These are phyloP conservation scores for Pseudocheirus occidentalis DNA, from an alignment of 2,797 vertebrate species.

Conservation along the genomic window DNA sequence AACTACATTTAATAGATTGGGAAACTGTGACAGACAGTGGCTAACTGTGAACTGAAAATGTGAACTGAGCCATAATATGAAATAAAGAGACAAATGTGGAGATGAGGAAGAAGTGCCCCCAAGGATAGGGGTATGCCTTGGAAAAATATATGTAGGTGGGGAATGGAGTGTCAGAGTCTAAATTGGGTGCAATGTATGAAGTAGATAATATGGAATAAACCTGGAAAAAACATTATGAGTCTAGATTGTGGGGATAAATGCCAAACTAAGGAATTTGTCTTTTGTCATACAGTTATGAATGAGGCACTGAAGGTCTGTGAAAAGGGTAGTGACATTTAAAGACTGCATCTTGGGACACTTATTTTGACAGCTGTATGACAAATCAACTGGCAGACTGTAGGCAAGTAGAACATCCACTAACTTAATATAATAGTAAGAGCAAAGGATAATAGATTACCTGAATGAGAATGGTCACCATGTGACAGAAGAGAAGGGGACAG, in stretches of 20 bases:
- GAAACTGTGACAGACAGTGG: not conserved
- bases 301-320: not conserved
- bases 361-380: not conserved
- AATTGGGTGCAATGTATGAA: not conserved
- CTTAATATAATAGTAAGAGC: not conserved
- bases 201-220: not conserved
- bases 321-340: not conserved
- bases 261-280: not conserved
- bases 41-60: not conserved
- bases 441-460: not conserved
- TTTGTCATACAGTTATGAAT: not conserved
- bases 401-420: not conserved
- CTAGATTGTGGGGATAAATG: not conserved
- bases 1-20: not conserved
- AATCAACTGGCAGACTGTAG: not conserved
- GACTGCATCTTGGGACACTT: not conserved
- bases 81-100: not conserved
- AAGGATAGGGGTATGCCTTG: not conserved
- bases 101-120: not conserved
- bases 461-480: not conserved
- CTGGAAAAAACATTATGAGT: not conserved
- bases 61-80: not conserved
- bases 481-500: not conserved
- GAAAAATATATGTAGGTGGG: not conserved
- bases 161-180: not conserved